Base-by-base conservation (phyloP, 1,140 invertebrate genomes). In the Drosophila obscura region DNA sequence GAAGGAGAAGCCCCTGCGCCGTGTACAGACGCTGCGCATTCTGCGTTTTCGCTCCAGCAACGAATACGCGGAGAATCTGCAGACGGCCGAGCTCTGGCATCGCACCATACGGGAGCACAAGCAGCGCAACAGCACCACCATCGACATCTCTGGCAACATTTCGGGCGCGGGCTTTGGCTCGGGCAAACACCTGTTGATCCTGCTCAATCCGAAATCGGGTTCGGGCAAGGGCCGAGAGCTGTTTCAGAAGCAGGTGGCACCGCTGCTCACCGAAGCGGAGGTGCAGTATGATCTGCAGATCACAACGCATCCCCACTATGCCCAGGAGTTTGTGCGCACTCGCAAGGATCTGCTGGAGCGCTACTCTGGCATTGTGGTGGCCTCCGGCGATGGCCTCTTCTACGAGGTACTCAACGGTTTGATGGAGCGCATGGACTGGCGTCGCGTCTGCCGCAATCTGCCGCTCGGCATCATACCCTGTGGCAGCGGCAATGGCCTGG, bases 181-280 rank as follows among this genome's bases (percentile, higher is more conserved):
- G 2, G 57, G 59, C 6, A 90, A 88, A 11, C 81, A 76, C 41
- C 80, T 98, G 22, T 92, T 99, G 15, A 94, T 99, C 5, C 92
- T 99, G 28, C 92, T 99, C 22, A 99, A 99, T 93, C 98, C 98
- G n/a, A 97, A 97, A 81, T 98, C 97, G 60, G 98, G 98, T 0
- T 94, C 96, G 5, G 98, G 98, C 4, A 96, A 94, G 83, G 97
- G 95, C 22, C 92, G 96, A 9, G 95, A 97, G 76, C 93, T 96
- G 35, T 99, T 98, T 84, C 96, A 98, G 85, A 94, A 96, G 67
- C 94, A 96, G 92, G 95, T 98, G 5, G 95, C 95, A 5, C 96
- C 96, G 0, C 93, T 99, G 73, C 92, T 99, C 28, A 94, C 95
- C 50, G 97, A 99, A 91, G 97, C 97, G 2, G 97, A 97, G 91